Percentiles rank a stretch among this genome's conserved stretches.
Conservation (phyloP, 2,888 invertebrate genomes). For the Torymus auratus region DNA sequence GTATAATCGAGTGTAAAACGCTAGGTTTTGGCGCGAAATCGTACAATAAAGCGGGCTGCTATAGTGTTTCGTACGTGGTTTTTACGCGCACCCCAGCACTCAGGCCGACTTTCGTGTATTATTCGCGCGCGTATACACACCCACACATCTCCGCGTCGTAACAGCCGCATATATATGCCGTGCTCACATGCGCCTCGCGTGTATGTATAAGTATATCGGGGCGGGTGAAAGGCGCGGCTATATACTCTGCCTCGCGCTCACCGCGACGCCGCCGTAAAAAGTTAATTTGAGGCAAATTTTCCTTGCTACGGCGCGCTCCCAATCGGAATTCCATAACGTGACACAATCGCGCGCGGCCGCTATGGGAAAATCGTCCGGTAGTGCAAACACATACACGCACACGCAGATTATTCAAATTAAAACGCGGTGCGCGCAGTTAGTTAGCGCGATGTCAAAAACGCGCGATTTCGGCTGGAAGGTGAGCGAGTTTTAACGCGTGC, state of each 20-base stretch:
- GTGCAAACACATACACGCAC: too few relatives aligned
- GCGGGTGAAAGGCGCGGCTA: conserved; percentile 55
- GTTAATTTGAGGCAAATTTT: conserved; percentile 58
- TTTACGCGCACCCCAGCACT: background rate
- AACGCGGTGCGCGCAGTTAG: background rate
- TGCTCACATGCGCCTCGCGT: background rate
- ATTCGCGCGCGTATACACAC: background rate
- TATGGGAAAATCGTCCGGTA: conserved; percentile 6
- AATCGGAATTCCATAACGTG: conserved; percentile 56
- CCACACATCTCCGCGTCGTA: background rate
- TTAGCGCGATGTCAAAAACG: background rate
- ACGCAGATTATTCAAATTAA: conserved; percentile 8
- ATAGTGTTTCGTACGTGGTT: conserved; percentile 1
- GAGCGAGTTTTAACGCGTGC: too few relatives aligned
- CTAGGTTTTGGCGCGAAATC: conserved; percentile 17
- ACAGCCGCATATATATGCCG: background rate
- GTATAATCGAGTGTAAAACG: background rate
- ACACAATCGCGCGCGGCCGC: conserved; percentile 37
- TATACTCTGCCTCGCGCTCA: background rate
- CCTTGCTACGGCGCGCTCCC: conserved; percentile 30
- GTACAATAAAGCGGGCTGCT: conserved; percentile 42
- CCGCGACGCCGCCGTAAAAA: conserved; percentile 43
- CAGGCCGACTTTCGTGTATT: background rate
- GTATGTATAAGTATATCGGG: background rate
- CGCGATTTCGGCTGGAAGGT: background rate